Base-by-base conservation (phyloP, 92 coral and sea anemone genomes). In the Pocillopora grandis region DNA sequence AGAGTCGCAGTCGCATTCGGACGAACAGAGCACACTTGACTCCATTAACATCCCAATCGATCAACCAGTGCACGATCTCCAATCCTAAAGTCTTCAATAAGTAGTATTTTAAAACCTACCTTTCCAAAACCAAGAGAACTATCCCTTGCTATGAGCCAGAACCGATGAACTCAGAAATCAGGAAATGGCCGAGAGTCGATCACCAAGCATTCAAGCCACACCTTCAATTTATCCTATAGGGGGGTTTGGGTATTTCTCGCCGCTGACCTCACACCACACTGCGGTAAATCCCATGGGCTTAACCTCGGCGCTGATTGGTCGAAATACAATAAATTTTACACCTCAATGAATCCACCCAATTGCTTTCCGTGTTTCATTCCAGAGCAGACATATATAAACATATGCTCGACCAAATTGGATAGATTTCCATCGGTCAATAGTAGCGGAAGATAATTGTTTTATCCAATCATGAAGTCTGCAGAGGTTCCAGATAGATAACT, bases 211-310 rank as follows among this genome's bases (percentile, higher is more conserved):
- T 83, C 92, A 83, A 90, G 95, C 98, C 98, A 94, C 98, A 94
- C 98, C 98, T 94, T 90, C 92, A 94, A 94, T 94, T 89, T 94
- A 94, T 89, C 93, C 93, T 94, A 94, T 94, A 92, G 98, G 98
- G 98, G 97, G 95, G 92, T 89, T 83, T 71, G 68, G 17, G 80
- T 94, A 94, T 94, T 94, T 90, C 80, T 17, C 78, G 91, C 74
- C 78, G 90, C 92, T 94, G 93, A 89, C 91, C 83, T 87, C 89
- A 91, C 83, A 72, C 84, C 92, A 66, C 81, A 84, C 66, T 84
- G 88, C 77, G 76, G 82, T 76, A 84, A 84, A 66, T 67, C 88
- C 88, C 88, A 76, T 61, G 83, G 88, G 88, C 76, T 84, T 48
- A 69, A 20, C 76, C 83, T 67, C 23, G 9, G 57, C 16, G 86